Evolutionary conservation across 2,797 vertebrate genomes (phyloP), one percentile per base, ranked within the genome.

Genomic region (Fringilla coelebs): DNA sequence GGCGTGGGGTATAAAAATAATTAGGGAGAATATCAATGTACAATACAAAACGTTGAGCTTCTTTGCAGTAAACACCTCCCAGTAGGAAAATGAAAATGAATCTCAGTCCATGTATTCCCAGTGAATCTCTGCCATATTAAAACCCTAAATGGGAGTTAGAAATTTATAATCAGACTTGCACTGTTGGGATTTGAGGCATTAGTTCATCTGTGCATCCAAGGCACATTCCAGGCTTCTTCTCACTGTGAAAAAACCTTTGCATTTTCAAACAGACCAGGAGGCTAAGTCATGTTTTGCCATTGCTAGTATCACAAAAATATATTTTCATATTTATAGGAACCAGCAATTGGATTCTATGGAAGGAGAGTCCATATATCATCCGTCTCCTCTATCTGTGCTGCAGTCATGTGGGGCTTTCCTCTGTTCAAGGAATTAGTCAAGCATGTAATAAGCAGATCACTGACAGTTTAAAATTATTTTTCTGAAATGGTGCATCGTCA

Each of bases 281-380:
- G 29, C 51, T 78, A 83, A 88, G 76, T 72, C 21, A 8, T 1
- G 0, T 49, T 91, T 91, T 90, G 51, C 57, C 31, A 85, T 73
- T 85, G 48, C 77, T 81, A 41, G 15, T 90, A 62, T 81, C 55
- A 66, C 34, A 70, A 25, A 88, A 90, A 41, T 63, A 14, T 51
- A 41, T 94, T 89, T 95, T 90, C 77, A 79, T 93, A 73, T 93
- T 94, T 91, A 78, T 79, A 70, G 80, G 81, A 93, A 66, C 6
- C 34, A 76, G 88, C 70, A 90, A 79, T 88, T 48, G 46, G 51
- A 78, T 87, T 76, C 58, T 45, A n/a, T 83, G 73, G 81, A 26
- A 68, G 65, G 70, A 11, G 70, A 90, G 55, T 81, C 77, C 0
- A 0, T 86, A 13, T 81, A 83, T 89, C 66, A 84, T 48, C 70